Percentiles rank a stretch among this genome's conserved stretches.
Evolutionary conservation across 2,113 vertebrate species (phyloP).

Genomic region (Pavo muticus): DNA sequence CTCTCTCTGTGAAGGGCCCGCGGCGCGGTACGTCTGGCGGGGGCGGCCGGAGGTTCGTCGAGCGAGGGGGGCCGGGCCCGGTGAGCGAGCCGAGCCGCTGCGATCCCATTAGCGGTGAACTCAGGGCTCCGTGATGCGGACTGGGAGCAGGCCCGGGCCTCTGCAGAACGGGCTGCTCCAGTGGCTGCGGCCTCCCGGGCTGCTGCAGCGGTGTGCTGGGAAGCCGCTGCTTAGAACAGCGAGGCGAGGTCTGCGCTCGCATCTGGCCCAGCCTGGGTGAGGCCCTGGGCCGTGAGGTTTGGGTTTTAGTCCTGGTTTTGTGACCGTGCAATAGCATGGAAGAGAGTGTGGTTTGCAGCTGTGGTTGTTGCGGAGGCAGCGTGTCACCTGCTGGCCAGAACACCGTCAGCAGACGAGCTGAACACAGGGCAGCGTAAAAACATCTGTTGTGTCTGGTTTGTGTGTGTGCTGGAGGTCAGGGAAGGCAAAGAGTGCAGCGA

Average conservation of each 20-base stretch:
- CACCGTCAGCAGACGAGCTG: neutral
- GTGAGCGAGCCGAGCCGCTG: too few relatives aligned
- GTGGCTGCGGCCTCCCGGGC: too few relatives aligned
- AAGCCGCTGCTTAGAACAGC: too few relatives aligned
- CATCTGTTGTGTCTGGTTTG: fast-evolving
- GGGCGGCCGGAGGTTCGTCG: too few relatives aligned
- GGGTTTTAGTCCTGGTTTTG: fast-evolving
- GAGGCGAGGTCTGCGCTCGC: neutral
- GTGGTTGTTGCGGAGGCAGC: fast-evolving
- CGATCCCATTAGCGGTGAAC: too few relatives aligned
- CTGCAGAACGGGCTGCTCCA: fast-evolving
- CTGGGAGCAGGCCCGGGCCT: neutral
- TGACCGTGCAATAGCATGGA: fast-evolving
- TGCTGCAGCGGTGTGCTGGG: fast-evolving
- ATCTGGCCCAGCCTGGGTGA: fast-evolving
- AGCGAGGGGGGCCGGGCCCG: too few relatives aligned
- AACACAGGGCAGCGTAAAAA: neutral
- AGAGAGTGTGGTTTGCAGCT: neutral
- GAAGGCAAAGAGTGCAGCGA: neutral
- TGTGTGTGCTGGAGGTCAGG: neutral
- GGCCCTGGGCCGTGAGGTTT: neutral
- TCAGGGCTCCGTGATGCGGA: too few relatives aligned
- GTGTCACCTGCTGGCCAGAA: fast-evolving
- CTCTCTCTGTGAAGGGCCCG: neutral
- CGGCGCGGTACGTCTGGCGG: neutral